Evolutionary conservation across 2,797 vertebrate genomes (phyloP), one percentile per base, ranked within the genome.

Genomic region (Chelon auratus): DNA sequence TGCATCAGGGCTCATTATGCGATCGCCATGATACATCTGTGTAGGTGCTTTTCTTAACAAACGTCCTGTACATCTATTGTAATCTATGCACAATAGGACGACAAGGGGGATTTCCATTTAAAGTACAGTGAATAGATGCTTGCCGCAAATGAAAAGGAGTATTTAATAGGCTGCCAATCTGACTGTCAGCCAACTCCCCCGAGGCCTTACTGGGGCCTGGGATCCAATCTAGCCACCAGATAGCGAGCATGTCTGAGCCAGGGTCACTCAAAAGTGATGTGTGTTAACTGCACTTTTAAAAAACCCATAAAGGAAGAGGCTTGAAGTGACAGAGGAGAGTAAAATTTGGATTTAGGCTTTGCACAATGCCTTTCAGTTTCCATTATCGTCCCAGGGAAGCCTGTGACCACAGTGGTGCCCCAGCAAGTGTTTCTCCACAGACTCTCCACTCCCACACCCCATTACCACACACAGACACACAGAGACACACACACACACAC

Each of bases 101-200:
- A 82, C 42, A 69, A 78, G 58, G 53, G 62, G 75, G 77, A 84
- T 81, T 89, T 80, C 64, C 61, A 68, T 88, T 74, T 80, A 87
- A 3, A 88, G 84, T 79, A 75, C 80, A 80, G 80, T 63, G 75
- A 67, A 85, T 60, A 37, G 77, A 78, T 40, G 80, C 82, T 72
- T 53, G 72, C 64, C 72, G 64, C 80, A 89, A 82, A 86, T 89
- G 81, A 89, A 89, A 88, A 87, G 59, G 75, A 72, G 84, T 54
- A 74, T 87, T 89, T 82, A 89, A 85, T 83, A 85, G 66, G 76
- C 82, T 87, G 82, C 85, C 84, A 90, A 79, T 81, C 63, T 78
- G 79, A 78, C 47, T 24, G 56, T 72, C 66, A 20, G 86, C 81
- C 86, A 87, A 81, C 78, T 81, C 84, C 75, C 75, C 36, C 2